Evolutionary conservation across 2,797 vertebrate genomes (phyloP).

Genomic region (Sphaeramia orbicularis): DNA sequence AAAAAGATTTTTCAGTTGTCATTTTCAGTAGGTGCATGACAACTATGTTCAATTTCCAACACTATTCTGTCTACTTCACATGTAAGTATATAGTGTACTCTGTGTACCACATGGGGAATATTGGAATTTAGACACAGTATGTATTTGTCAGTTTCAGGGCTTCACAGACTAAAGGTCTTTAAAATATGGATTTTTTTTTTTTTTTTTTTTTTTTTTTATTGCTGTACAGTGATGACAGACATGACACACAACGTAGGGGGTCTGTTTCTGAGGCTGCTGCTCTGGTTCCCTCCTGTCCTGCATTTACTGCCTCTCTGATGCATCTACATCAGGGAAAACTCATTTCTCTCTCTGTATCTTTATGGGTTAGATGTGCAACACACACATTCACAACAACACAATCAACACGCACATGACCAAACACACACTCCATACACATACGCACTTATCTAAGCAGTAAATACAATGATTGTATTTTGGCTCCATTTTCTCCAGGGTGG

Average conservation of each 20-base stretch:
- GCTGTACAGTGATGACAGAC: conserved; percentile 25
- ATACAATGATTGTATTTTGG: conserved; percentile 72
- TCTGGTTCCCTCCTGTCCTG: conserved; percentile 23
- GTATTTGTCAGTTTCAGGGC: not conserved
- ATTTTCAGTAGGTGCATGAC: no score
- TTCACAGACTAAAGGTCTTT: conserved; percentile 13
- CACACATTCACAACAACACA: conserved; percentile 31
- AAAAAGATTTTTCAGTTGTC: no score
- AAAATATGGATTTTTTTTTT: conserved; percentile 12
- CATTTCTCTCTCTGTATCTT: conserved; percentile 41
- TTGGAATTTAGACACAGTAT: no score
- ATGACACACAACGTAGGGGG: conserved; percentile 11
- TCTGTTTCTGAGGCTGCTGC: conserved; percentile 26
- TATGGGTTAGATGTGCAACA: conserved; percentile 38
- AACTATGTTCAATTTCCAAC: no score
- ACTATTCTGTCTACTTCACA: no score
- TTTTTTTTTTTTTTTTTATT: not conserved
- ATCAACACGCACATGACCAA: conserved; percentile 19
- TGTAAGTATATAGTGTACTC: no score
- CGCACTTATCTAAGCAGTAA: conserved; percentile 54
- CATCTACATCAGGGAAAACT: conserved; percentile 49
- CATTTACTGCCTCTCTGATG: conserved; percentile 38
- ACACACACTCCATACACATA: conserved; percentile 25
- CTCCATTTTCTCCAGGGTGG: conserved; percentile 68
- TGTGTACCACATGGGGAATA: no score